Base-by-base conservation (phyloP, 2,113 vertebrate species). In the Turnix velox region DNA sequence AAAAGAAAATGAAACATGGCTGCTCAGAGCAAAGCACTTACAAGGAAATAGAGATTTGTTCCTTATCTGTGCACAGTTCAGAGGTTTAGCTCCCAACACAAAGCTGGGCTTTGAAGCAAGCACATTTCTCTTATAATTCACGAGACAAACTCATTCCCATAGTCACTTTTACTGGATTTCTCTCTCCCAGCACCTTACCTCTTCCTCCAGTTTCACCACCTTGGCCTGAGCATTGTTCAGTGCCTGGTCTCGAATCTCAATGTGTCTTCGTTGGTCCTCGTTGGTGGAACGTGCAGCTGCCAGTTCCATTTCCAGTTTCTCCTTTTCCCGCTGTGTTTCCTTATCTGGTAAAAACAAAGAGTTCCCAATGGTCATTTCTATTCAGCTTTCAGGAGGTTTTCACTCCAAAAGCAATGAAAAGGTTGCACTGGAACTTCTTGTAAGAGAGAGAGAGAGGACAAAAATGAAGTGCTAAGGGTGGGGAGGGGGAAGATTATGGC, bases 181-280 rank as follows among this genome's bases (percentile, higher is more conserved):
- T 59, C 43, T 40, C 37, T 73, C 30, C 82, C 31, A 54, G 80
- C 77, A 68, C 80, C 95, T 96, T 96, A 99, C 99, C 98, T 99
- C 99, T 95, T 99, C 99, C 95, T 99, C 99, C 93, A 99, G 96
- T 78, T 99, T 99, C 89, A 99, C 99, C 95, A 99, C 99, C 94
- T 99, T 99, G 91, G 99, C 99, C 95, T 99, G 99, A 37, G 99
- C 99, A 0, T 99, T 99, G 96, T 99, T 99, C 71, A 99, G 94
- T 12, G 99, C 99, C 97, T 99, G 99, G 97, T 99, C 99, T 79
- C 99, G 97, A 94, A 99, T 99, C 97, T 99, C 99, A 1, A 99
- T 99, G 98, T 99, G 99, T 87, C 99, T 97, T 46, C 99, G 98
- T 96, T 99, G 99, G 96, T 99, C 99, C 80, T 99, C 99, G 0